Base-by-base conservation (phyloP, 1,140 invertebrate genomes). In the Mylabris phalerata region DNA sequence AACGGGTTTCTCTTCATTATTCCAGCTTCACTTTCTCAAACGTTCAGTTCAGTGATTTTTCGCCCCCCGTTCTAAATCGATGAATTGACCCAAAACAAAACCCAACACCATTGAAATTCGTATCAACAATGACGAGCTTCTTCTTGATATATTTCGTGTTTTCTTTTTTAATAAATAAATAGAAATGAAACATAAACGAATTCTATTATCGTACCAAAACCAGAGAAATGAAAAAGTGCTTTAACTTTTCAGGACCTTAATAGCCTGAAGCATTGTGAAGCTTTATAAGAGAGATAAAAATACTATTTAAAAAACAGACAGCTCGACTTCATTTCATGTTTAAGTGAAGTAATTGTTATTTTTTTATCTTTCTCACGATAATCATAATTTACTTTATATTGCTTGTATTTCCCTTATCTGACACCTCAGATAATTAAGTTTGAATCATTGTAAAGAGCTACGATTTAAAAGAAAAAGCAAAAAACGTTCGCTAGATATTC, bases 241-340 rank as follows among this genome's bases (percentile, higher is more conserved):
- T 54, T 54, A 54, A 54, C 51, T 54, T 54, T 46, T 46, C 42
- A 46, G 46, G 42, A 54, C 46, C 51, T 54, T 54, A 54, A 54
- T 54, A 54, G 51, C 51, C 42, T 10, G 42, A 54, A 46, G 51
- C 51, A 26, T 45, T 54, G 24, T 54, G 51, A 45, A 54, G 51
- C 51, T 54, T 45, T 54, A 44, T 54, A 45, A 54, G 26, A 32
- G 51, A 54, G 51, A 54, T 54, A 54, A 54, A 54, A 54, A 54
- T 27, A 45, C 51, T 54, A 54, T 54, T 54, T 54, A 54, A 54
- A 48, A 54, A 54, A 45, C 51, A 25, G 51, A 54, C 43, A 54
- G 51, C 42, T 45, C 39, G 51, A 54, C 51, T 54, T 54, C 51
- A 54, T 54, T 54, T 54, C 25, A 54, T 54, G 24, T 54, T 50